Evolutionary conservation across 2,113 vertebrate genomes (phyloP).

Genomic region (Saguinus midas): DNA sequence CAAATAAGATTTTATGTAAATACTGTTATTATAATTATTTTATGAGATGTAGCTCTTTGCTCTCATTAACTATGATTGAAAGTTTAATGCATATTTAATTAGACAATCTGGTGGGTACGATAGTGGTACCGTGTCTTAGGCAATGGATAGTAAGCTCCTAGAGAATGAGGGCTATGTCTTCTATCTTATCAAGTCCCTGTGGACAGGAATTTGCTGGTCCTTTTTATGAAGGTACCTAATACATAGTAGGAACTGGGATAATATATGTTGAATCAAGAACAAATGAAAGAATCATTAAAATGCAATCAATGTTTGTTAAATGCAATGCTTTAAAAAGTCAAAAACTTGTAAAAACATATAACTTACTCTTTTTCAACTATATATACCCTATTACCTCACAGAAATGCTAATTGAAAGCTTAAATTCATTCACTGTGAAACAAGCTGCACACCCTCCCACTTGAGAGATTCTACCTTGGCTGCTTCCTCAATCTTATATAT

Average conservation of each 20-base stretch:
- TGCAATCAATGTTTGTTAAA: neutral
- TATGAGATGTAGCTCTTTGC: neutral
- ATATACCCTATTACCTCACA: neutral
- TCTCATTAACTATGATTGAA: neutral
- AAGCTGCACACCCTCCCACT: neutral
- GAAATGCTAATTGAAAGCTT: neutral
- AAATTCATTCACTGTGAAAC: neutral
- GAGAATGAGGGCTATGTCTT: neutral
- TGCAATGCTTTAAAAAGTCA: neutral
- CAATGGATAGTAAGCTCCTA: neutral
- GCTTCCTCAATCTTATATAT: neutral
- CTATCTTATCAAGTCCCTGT: neutral
- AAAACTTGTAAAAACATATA: neutral
- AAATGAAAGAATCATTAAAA: neutral
- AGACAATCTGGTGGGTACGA: neutral
- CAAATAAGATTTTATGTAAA: slow-evolving; percentile 20
- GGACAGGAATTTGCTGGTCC: neutral
- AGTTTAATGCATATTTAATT: neutral
- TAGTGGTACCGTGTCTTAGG: neutral
- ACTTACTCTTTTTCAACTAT: neutral
- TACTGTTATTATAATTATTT: slow-evolving; percentile 1
- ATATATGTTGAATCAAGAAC: neutral
- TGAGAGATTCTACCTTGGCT: neutral
- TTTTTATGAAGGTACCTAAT: neutral
- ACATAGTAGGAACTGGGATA: neutral